Conservation (phyloP, 2,797 vertebrate genomes). For the Lepidocolaptes lacrymiger region DNA sequence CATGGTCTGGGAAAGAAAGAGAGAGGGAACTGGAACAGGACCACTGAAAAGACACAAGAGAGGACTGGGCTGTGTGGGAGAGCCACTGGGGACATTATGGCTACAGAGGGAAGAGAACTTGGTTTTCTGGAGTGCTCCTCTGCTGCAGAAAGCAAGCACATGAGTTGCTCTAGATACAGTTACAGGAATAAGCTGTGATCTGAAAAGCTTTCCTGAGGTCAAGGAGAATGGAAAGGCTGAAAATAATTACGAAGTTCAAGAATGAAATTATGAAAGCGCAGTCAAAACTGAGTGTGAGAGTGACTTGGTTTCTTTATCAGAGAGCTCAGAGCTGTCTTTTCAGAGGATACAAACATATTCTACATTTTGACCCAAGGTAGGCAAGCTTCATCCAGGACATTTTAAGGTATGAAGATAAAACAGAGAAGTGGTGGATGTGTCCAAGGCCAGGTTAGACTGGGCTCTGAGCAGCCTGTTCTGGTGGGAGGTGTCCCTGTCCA, state of each 20-base stretch:
- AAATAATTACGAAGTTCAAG: not conserved
- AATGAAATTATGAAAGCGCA: not conserved
- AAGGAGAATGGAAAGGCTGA: not conserved
- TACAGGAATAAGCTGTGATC: not conserved
- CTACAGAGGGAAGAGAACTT: not conserved
- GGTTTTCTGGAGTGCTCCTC: not conserved
- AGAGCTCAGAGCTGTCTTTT: not conserved
- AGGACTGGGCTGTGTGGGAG: not conserved
- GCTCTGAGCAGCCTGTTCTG: not conserved
- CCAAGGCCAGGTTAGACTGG: not conserved
- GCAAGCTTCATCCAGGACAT: not conserved
- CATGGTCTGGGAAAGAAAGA: not conserved
- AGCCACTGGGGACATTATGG: not conserved
- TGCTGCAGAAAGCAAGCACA: not conserved
- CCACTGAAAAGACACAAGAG: not conserved
- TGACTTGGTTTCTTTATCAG: not conserved
- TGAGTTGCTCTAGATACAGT: not conserved
- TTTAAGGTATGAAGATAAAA: not conserved
- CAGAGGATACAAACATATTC: not conserved
- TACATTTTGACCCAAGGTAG: not conserved
- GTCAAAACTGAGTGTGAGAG: not conserved
- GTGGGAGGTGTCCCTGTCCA: not conserved
- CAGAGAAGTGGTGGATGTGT: not conserved
- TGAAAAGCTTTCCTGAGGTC: slow-evolving; percentile 1
- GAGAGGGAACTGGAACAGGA: not conserved